Evolutionary conservation across 2,888 invertebrate genomes (phyloP).

Genomic region (Tenthredo mesomela): DNA sequence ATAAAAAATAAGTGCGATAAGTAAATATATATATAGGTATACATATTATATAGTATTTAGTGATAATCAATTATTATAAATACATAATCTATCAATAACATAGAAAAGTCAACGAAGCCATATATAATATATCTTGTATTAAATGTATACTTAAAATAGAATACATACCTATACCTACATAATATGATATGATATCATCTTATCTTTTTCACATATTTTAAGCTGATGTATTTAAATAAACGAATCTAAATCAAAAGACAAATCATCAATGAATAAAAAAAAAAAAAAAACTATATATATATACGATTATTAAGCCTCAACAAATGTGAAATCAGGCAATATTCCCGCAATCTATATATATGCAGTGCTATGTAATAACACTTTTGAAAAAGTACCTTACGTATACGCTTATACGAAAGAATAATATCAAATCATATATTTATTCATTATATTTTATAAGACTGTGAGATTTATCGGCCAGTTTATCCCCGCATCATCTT

Average conservation of each 20-base stretch:
- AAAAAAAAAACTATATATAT: too few relatives aligned
- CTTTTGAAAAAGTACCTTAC: background rate
- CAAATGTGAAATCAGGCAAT: background rate
- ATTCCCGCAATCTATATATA: background rate
- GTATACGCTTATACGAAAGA: background rate
- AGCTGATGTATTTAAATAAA: background rate
- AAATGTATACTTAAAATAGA: background rate
- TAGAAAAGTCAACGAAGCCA: conserved; percentile 2
- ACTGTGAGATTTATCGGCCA: background rate
- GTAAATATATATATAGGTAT: background rate
- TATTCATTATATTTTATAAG: background rate
- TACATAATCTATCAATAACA: background rate
- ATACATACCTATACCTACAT: background rate
- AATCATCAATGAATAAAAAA: too few relatives aligned
- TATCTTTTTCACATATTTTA: too few relatives aligned
- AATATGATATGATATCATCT: background rate
- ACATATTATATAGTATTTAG: too few relatives aligned
- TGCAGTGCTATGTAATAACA: background rate
- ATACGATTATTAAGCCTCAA: background rate
- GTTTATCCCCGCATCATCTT: background rate
- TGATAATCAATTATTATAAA: background rate
- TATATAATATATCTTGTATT: background rate
- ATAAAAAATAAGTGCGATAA: background rate
- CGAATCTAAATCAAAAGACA: background rate
- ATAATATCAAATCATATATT: background rate